phyloP scores from a whole-genome alignment of 2,797 vertebrate genomes.

The Notolabrus celidotus region DNA sequence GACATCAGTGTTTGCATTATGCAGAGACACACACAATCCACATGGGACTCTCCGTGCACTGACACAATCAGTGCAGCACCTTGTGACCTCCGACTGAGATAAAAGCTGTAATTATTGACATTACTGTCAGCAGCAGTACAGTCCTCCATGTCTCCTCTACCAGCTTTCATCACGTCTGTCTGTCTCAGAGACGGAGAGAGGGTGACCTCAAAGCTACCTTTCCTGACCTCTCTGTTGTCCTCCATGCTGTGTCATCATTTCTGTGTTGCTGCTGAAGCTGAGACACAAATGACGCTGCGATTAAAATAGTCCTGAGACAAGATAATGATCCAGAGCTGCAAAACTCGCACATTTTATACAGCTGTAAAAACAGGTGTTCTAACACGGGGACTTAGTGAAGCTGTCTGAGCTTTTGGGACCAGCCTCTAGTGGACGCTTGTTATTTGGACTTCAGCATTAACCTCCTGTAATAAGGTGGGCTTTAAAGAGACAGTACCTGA shows the following conservation, averaged over 20 bases:
- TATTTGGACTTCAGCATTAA: too few relatives aligned
- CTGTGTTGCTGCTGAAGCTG: too few relatives aligned
- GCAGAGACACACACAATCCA: neutral
- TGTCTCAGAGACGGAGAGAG: conserved; percentile 33
- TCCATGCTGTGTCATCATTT: neutral
- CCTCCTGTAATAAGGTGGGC: too few relatives aligned
- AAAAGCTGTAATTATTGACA: conserved; percentile 52
- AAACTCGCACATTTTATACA: too few relatives aligned
- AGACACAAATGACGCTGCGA: too few relatives aligned
- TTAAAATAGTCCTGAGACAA: too few relatives aligned
- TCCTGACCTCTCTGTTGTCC: neutral
- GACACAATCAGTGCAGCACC: conserved; percentile 26
- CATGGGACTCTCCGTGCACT: conserved; percentile 18
- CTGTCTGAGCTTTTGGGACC: too few relatives aligned
- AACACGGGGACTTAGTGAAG: too few relatives aligned
- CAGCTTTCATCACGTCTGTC: conserved; percentile 25
- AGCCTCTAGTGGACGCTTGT: too few relatives aligned
- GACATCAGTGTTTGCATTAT: neutral
- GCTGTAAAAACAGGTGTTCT: too few relatives aligned
- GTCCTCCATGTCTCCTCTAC: conserved; percentile 13
- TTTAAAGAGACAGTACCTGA: too few relatives aligned
- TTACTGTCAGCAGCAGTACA: conserved; percentile 33
- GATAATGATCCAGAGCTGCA: too few relatives aligned
- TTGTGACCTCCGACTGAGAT: conserved; percentile 43
- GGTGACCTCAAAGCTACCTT: neutral